phyloP scores from a whole-genome alignment of 2,888 invertebrate species.

The Athalia circularis region DNA sequence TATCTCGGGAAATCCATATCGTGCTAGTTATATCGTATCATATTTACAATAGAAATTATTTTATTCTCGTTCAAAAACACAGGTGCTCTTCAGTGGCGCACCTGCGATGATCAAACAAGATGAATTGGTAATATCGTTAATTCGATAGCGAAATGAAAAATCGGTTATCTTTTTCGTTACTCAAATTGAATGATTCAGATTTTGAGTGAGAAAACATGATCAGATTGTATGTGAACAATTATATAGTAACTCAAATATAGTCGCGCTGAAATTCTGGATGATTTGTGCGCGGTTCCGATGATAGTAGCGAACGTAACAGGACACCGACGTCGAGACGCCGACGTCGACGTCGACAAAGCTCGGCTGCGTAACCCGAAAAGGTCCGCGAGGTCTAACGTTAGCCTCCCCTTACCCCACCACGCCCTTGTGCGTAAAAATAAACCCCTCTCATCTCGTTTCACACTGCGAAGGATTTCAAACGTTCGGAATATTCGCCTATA shows the following conservation, averaged over 20 bases:
- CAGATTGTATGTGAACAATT: no score
- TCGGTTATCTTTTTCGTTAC: no score
- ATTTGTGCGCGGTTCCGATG: slow-evolving; percentile 5
- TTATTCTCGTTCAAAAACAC: slow-evolving; percentile 5
- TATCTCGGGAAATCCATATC: background rate
- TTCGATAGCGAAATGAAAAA: no score
- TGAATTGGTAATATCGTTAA: background rate
- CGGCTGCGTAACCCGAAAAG: slow-evolving; percentile 71
- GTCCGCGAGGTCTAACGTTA: slow-evolving; percentile 62
- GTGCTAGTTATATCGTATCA: background rate
- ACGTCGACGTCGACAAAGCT: slow-evolving; percentile 58
- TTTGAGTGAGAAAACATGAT: no score
- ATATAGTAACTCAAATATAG: background rate
- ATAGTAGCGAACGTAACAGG: slow-evolving; percentile 54
- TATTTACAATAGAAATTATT: slow-evolving; percentile 1
- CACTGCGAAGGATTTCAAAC: slow-evolving; percentile 36
- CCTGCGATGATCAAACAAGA: slow-evolving; percentile 10
- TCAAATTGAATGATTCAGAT: no score
- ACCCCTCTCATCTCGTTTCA: slow-evolving; percentile 54
- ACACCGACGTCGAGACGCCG: slow-evolving; percentile 53
- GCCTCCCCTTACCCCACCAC: slow-evolving; percentile 56
- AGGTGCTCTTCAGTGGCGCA: slow-evolving; percentile 1
- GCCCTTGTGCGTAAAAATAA: slow-evolving; percentile 68
- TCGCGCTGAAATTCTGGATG: slow-evolving; percentile 15
- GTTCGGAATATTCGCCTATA: slow-evolving; percentile 34